These are phyloP conservation scores for Acromyrmex charruanus DNA, from an alignment of 1,140 invertebrate species.

Conservation along the genomic window DNA sequence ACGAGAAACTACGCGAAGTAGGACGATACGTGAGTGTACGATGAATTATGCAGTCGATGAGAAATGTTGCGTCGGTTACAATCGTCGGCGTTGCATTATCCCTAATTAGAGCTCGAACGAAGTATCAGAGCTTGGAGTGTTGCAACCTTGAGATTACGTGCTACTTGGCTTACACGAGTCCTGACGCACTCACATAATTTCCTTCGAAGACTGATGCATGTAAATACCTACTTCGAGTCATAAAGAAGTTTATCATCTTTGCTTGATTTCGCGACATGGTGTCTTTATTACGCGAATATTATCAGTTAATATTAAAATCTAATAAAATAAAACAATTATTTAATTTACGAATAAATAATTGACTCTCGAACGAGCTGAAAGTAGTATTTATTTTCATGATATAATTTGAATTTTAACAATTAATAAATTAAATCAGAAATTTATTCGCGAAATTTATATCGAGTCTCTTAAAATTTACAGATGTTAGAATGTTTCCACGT, in stretches of 20 bases:
- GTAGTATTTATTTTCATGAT: background rate
- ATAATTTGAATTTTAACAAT: background rate
- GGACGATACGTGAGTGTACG: slow-evolving; percentile 38
- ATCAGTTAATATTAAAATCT: background rate
- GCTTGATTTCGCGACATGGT: background rate
- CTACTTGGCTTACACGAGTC: slow-evolving; percentile 51
- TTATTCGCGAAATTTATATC: background rate
- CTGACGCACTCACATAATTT: slow-evolving; percentile 30
- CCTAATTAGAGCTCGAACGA: slow-evolving; percentile 62
- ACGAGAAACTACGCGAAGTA: slow-evolving; percentile 23
- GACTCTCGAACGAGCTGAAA: background rate
- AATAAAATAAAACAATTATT: background rate
- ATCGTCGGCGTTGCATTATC: slow-evolving; percentile 56
- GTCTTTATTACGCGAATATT: background rate
- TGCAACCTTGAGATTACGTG: slow-evolving; percentile 41
- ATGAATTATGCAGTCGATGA: slow-evolving; percentile 65
- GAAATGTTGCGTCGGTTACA: slow-evolving; percentile 52
- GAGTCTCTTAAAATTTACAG: background rate
- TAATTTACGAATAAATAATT: background rate
- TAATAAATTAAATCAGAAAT: background rate
- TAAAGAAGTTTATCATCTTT: slow-evolving; percentile 1
- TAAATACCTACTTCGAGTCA: background rate
- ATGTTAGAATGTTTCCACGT: background rate
- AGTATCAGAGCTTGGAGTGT: slow-evolving; percentile 45
- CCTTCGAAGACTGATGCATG: background rate